Evolutionary conservation across 2,888 invertebrate species (phyloP).

Genomic region (Apamea anceps): DNA sequence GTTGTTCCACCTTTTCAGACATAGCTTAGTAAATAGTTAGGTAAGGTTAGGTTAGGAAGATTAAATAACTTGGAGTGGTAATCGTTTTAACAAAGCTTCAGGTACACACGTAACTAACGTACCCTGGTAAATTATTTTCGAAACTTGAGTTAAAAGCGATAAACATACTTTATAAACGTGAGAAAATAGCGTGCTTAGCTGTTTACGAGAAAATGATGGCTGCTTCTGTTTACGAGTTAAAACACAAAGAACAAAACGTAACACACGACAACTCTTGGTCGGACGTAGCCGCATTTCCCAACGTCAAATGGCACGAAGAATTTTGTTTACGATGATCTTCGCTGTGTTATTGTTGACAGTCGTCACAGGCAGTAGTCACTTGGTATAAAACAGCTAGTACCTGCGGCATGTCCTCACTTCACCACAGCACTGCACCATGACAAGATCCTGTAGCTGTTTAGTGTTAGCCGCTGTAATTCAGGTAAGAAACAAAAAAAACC

Average conservation of each 20-base stretch:
- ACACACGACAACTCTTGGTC: not conserved
- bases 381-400: conserved; percentile 8
- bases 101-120: not conserved
- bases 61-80: not conserved
- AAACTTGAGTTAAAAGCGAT: not conserved
- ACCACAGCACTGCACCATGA: conserved; percentile 16
- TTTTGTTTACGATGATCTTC: conserved; percentile 18
- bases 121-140: not conserved
- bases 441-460: conserved; percentile 5
- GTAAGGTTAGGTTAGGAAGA: not conserved
- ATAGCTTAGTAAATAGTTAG: too few species aligned
- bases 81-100: not conserved
- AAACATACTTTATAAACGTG: not conserved
- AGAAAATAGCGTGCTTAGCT: not conserved
- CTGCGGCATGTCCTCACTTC: not conserved
- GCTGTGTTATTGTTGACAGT: conserved; percentile 16
- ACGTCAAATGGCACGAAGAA: conserved; percentile 2
- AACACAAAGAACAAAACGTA: not conserved
- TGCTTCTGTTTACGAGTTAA: conserved; percentile 9
- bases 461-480: conserved; percentile 14
- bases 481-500: conserved; percentile 6
- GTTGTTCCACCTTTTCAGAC: not conserved
- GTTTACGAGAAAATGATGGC: not conserved
- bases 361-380: not conserved
- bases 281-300: conserved; percentile 7